Evolutionary conservation across 2,113 vertebrate species (phyloP), one percentile per base, ranked within the genome.

Genomic region (Microcebus jonahi): DNA sequence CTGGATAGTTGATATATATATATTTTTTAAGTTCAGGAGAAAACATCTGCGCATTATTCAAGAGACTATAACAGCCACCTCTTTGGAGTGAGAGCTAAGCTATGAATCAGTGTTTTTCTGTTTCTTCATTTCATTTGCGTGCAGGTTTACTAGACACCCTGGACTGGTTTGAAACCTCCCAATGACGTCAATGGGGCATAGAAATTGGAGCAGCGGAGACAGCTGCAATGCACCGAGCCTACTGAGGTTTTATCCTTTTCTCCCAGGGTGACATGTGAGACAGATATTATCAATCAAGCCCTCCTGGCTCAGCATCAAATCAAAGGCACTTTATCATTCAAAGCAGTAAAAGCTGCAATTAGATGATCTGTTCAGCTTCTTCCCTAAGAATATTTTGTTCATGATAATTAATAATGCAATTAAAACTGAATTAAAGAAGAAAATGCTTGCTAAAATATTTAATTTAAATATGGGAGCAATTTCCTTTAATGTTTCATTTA

Each of bases 151-250:
- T 90, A 97, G 98, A 81, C 95, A 65, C 31, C 61, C 82, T 18
- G 96, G 98, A 97, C 94, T 57, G 98, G 93, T 97, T 53, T 95
- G 97, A 98, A 97, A 96, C 95, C 98, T 98, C 98, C 86, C n/a
- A 29, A 82, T 99, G 99, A 99, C 99, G 98, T 99, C 99, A 98
- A 98, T 98, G 97, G 98, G 97, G 95, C 97, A 80, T 98, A 76
- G 94, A 96, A 98, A 98, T 11, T 96, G 96, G 98, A 98, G 98
- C 98, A 89, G 82, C 82, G n/a, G 92, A 97, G 98, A 94, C 98
- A 94, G 97, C 98, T 97, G 98, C 98, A 92, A 88, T 97, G 98
- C 97, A 91, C 96, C 97, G 93, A 91, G 96, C 97, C 98, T 84
- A 93, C 95, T 90, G 96, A 96, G 97, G 91, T 96, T 98, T 97